Conservation (phyloP, 2,113 vertebrate genomes). For the Corythoichthys intestinalis region DNA sequence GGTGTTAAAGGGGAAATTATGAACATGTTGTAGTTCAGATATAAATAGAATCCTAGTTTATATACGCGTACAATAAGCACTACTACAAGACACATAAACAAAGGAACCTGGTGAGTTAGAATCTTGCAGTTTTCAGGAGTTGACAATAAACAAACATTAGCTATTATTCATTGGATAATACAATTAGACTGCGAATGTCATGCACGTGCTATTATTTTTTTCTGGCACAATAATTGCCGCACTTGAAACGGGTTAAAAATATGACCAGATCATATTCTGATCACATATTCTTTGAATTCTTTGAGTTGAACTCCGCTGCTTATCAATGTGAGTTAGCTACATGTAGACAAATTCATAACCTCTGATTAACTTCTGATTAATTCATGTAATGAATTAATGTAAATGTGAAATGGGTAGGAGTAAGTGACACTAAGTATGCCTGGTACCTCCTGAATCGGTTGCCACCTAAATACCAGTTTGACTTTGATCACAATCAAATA, state of each 20-base stretch:
- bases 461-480: no score
- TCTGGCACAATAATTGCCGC: neutral
- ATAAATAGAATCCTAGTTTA: neutral
- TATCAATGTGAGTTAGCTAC: neutral
- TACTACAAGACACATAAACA: neutral
- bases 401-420: conserved; percentile 10
- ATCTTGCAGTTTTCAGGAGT: neutral
- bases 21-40: neutral
- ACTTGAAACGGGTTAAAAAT: neutral
- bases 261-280: neutral
- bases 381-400: neutral
- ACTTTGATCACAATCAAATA: neutral
- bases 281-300: neutral
- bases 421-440: no score
- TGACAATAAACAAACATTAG: neutral
- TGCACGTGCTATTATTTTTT: neutral
- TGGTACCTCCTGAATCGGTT: no score
- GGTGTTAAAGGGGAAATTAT: neutral
- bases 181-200: neutral
- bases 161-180: neutral
- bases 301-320: conserved; percentile 1
- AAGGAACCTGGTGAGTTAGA: neutral
- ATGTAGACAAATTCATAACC: neutral
- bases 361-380: neutral
- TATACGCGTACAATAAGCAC: neutral